Base-by-base conservation (phyloP, 2,888 invertebrate species). In the Xestia rhomboidea region DNA sequence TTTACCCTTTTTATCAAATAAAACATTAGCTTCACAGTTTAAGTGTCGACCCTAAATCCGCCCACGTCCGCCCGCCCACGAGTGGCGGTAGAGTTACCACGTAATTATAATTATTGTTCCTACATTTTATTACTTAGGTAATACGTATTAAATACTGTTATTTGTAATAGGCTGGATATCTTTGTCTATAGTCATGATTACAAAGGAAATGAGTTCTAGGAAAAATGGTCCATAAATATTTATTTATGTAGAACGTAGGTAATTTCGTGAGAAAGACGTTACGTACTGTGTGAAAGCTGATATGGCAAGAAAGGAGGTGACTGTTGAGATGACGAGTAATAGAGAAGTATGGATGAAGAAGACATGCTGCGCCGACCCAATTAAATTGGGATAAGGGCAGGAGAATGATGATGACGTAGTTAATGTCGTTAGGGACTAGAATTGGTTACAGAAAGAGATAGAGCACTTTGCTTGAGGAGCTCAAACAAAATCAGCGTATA, bases 51-150 rank as follows among this genome's bases (percentile, higher is more conserved):
- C 46, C 68, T 67, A 60, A 67, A 49, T 38, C 68, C 77, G 76
- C 81, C 83, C 54, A 81, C 85, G 60, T 63, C 73, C 62, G 34
- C 76, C 76, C 85, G 77, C 85, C 83, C 81, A 83, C 85, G 3
- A 10, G 10, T 13, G 68, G 63, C 68, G 73, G 57, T 27, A 27
- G 7, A 67, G 44, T 76, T 68, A 46, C 73, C 64, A 76, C 68
- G 64, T 34, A 81, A 81, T 78, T 81, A 75, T 81, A 81, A 62
- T 81, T 73, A 63, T 66, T 27, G 73, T 54, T 54, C 51, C 54
- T 27, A n/a, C 15, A 68, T 83, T 77, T 24, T 69, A 73, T 73
- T 77, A 69, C 30, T 51, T 49, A 57, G 24, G 44, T 70, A 51
- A 71, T 73, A 44, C 54, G 1, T 27, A 30, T 38, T 75, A 41